A percentile compares a stretch with the other conserved stretches of the same genome.
These are phyloP conservation scores for Euthynnus affinis DNA, from an alignment of 2,797 vertebrate genomes.

Conservation along the genomic window DNA sequence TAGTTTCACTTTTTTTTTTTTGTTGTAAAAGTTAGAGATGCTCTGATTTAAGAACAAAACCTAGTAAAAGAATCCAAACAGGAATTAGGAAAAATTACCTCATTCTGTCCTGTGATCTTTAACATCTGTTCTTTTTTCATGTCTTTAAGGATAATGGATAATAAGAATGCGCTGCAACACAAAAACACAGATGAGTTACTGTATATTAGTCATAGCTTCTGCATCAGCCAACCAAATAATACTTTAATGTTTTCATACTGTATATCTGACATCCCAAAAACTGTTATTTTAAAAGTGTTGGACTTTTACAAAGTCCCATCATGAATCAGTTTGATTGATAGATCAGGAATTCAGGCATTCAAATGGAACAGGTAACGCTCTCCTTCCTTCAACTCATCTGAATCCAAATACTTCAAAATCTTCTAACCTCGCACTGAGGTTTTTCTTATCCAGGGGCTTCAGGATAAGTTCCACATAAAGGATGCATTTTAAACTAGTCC, in stretches of 20 bases:
- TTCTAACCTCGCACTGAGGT: not conserved
- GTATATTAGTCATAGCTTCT: constrained; percentile 47
- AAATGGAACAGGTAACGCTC: constrained; percentile 20
- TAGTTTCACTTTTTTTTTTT: not conserved
- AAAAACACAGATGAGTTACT: constrained; percentile 57
- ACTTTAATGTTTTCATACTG: constrained; percentile 36
- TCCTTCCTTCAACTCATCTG: constrained; percentile 6
- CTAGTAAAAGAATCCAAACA: not conserved
- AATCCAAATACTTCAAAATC: constrained; percentile 16
- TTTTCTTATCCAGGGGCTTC: constrained; percentile 9
- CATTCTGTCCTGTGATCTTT: constrained; percentile 9
- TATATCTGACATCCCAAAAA: constrained; percentile 29
- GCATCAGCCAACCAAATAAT: constrained; percentile 30
- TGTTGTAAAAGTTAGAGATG: constrained; percentile 1
- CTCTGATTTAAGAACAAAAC: constrained; percentile 4
- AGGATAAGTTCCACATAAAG: constrained; percentile 17
- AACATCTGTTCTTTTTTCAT: constrained; percentile 21
- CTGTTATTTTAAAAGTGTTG: constrained; percentile 40
- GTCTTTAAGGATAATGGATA: constrained; percentile 35
- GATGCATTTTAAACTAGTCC: constrained; percentile 25
- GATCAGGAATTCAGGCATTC: constrained; percentile 31
- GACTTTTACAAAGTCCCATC: constrained; percentile 34
- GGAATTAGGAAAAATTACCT: not conserved
- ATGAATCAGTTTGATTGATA: constrained; percentile 31
- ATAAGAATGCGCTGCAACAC: constrained; percentile 57